Conservation (phyloP, 2,888 invertebrate species). For the Eurytoma adleriae region DNA sequence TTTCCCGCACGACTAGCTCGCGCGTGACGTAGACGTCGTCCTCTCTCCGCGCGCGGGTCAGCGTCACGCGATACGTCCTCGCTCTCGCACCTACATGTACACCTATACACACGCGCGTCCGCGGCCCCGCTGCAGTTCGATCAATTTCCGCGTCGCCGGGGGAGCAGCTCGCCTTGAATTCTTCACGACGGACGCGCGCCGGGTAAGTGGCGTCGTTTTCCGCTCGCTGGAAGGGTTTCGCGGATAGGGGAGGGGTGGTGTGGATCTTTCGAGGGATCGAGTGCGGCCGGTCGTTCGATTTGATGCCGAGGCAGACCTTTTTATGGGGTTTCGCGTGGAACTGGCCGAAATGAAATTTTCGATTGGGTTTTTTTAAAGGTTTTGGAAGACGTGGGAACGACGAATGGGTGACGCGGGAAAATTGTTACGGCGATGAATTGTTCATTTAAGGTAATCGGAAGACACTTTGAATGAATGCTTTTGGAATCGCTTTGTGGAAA, state of each 20-base stretch:
- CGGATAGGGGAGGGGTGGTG: not conserved
- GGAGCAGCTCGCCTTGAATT: constrained; percentile 12
- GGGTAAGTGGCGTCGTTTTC: constrained; percentile 18
- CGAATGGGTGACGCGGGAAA: too few species aligned
- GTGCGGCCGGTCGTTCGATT: too few species aligned
- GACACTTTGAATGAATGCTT: too few species aligned
- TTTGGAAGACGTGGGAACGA: too few species aligned
- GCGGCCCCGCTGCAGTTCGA: constrained; percentile 70
- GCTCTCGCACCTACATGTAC: not conserved
- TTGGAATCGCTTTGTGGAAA: too few species aligned
- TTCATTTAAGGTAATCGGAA: too few species aligned
- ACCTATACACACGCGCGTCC: not conserved
- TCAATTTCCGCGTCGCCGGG: constrained; percentile 68
- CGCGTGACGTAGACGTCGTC: not conserved
- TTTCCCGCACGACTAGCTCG: not conserved
- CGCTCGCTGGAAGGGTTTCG: constrained; percentile 4
- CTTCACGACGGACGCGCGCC: constrained; percentile 12
- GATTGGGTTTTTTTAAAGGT: too few species aligned
- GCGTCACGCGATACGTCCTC: constrained; percentile 3
- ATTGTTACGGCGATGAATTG: too few species aligned
- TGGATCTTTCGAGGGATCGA: not conserved
- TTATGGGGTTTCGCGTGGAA: too few species aligned
- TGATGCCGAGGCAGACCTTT: too few species aligned
- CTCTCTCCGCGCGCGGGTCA: not conserved
- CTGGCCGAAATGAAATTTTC: too few species aligned